phyloP scores from a whole-genome alignment of 2,888 invertebrate genomes.

The Caenorhabditis sp. region DNA sequence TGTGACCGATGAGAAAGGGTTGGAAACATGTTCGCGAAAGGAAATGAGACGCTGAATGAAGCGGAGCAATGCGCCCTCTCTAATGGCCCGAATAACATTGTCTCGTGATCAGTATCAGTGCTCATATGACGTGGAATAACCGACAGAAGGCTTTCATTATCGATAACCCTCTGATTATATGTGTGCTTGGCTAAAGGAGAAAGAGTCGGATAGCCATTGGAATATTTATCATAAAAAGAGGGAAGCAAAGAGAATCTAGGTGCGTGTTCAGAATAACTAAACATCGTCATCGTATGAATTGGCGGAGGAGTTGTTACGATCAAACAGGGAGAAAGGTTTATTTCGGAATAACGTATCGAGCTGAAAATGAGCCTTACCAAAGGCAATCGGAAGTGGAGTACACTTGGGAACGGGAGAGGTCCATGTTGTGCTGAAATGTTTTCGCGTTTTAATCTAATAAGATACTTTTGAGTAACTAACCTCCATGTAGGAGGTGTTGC shows the following conservation, averaged over 20 bases:
- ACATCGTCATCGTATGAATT: not conserved
- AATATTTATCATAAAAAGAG: constrained; percentile 14
- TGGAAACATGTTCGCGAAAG: not conserved
- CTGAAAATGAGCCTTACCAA: too few relatives aligned
- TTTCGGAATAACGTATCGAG: too few relatives aligned
- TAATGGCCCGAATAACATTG: not conserved
- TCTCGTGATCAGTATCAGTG: not conserved
- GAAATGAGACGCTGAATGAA: not conserved
- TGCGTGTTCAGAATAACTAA: constrained; percentile 20
- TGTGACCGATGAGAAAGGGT: not conserved
- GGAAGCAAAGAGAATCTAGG: constrained; percentile 5
- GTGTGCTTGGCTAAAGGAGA: too few relatives aligned
- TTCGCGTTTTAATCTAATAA: not conserved
- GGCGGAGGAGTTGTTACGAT: not conserved
- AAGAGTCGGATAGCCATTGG: not conserved
- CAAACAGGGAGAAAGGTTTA: not conserved
- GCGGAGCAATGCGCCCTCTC: not conserved
- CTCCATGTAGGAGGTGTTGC: not conserved
- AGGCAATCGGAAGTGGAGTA: constrained; percentile 32
- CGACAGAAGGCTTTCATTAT: not conserved
- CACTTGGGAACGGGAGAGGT: constrained; percentile 7
- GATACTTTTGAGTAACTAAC: not conserved
- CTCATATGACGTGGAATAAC: not conserved
- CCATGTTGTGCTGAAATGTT: constrained; percentile 30
- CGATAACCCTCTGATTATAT: not conserved